Base-by-base conservation (phyloP, 2,888 invertebrate species). In the Metellina segmentata region DNA sequence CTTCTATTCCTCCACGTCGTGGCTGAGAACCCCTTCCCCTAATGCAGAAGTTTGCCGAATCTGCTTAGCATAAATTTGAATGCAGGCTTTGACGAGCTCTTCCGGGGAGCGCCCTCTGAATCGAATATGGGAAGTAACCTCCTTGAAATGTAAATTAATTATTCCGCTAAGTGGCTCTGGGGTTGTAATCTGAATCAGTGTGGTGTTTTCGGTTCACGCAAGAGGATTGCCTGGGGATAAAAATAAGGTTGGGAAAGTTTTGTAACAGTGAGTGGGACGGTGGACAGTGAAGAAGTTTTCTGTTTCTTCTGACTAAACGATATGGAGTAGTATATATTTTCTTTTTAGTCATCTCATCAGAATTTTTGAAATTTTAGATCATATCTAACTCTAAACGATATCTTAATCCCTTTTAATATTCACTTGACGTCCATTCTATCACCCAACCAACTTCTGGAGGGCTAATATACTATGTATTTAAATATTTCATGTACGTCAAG, bases 61-160 rank as follows among this genome's bases (percentile, higher is more conserved):
- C 61, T 61, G 61, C 61, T 61, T 61, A 16, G 61, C 61, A 61
- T 61, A 61, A 61, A 61, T 61, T 61, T 61, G 61, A 16, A 5
- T 16, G 61, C 61, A 11, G 34, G 34, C 34, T 34, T 34, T 34
- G 34, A 4, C 34, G 34, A 4, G 34, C 34, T 34, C 34, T 34
- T 34, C 34, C 34, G 34, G 34, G 34, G 34, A 34, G 61, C 48
- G 69, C 13, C 11, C 13, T 8, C 34, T 34, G 74, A 86, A 78
- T 78, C 48, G 87, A 53, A 48, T 81, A 79, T 81, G 81, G 20
- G 81, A 71, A 48, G 72, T 13, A 78, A 69, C 70, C 53, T 71
- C 53, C 77, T 53, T 49, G 83, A 81, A 85, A 90, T 83, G 89
- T 74, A 90, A 85, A 90, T 85, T 83, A 90, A 90, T 83, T 79